Percentiles rank a stretch among this genome's conserved stretches.
These are phyloP conservation scores for Tetragnatha montana DNA, from an alignment of 2,888 invertebrate species.

Conservation along the genomic window DNA sequence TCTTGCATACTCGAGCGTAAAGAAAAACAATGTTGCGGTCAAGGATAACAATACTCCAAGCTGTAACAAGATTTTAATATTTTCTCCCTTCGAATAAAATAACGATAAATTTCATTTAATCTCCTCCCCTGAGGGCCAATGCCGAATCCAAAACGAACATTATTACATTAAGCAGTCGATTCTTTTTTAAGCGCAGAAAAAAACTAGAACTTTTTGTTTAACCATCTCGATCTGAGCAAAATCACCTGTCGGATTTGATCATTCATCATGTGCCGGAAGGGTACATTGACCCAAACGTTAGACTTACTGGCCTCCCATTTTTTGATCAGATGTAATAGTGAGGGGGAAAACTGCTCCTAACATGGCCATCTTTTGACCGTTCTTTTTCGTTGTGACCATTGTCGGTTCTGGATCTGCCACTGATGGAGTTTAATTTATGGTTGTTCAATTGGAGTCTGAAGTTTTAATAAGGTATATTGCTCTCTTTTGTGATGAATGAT, in stretches of 20 bases:
- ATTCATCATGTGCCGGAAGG: conserved; percentile 38
- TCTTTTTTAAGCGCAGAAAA: not conserved
- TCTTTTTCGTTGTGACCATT: too few species aligned
- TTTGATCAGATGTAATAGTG: not conserved
- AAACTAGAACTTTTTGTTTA: conserved; percentile 18
- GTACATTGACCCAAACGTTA: conserved; percentile 43
- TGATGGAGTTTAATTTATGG: too few species aligned
- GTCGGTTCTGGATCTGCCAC: too few species aligned
- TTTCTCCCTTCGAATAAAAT: conserved; percentile 26
- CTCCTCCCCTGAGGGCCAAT: conserved; percentile 1
- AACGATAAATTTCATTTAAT: conserved; percentile 32
- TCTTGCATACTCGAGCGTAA: too few species aligned
- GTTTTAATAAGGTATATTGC: too few species aligned
- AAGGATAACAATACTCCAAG: conserved; percentile 18
- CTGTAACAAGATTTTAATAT: conserved; percentile 3
- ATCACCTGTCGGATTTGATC: conserved; percentile 41
- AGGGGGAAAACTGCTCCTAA: not conserved
- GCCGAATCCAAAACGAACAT: not conserved
- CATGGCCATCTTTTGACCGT: too few species aligned
- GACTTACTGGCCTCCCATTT: conserved; percentile 11
- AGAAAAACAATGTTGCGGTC: not conserved
- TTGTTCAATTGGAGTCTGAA: too few species aligned
- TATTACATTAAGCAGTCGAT: not conserved
- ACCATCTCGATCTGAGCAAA: conserved; percentile 9
- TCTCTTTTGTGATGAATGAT: too few species aligned